These are phyloP conservation scores for Drosophila fuyamai DNA, from an alignment of 1,140 invertebrate genomes.

Conservation along the genomic window DNA sequence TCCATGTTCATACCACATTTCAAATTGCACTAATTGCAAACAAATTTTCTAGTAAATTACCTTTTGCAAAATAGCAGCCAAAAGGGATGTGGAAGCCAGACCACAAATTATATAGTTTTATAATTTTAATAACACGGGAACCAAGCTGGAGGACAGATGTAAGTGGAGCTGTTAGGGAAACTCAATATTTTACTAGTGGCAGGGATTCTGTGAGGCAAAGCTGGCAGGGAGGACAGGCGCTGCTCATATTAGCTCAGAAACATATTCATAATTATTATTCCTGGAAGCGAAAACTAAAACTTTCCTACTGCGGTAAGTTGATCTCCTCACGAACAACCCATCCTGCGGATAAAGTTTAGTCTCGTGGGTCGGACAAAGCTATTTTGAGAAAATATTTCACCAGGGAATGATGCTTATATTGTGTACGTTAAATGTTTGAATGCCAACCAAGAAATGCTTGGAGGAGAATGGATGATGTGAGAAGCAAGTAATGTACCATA, in stretches of 20 bases:
- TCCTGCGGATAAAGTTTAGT: slow-evolving; percentile 43
- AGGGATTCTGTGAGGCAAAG: slow-evolving; percentile 8
- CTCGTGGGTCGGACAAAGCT: slow-evolving; percentile 26
- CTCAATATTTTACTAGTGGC: slow-evolving; percentile 15
- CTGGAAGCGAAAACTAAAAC: slow-evolving; percentile 65
- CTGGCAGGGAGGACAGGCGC: not conserved
- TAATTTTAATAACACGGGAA: slow-evolving; percentile 72
- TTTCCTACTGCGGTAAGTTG: slow-evolving; percentile 19
- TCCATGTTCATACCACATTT: slow-evolving; percentile 47
- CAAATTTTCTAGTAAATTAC: slow-evolving; percentile 83
- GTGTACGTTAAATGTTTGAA: slow-evolving; percentile 35
- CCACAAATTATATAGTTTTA: slow-evolving; percentile 74
- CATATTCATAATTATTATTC: slow-evolving; percentile 82
- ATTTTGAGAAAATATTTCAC: slow-evolving; percentile 31
- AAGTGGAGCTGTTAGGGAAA: not conserved
- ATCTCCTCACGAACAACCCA: slow-evolving; percentile 2
- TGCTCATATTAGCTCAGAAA: slow-evolving; percentile 46
- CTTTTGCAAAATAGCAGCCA: slow-evolving; percentile 63
- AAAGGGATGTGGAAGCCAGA: slow-evolving; percentile 25
- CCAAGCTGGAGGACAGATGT: slow-evolving; percentile 38
- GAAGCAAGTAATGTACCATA: not conserved
- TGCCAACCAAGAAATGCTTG: slow-evolving; percentile 18
- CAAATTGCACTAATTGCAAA: slow-evolving; percentile 82
- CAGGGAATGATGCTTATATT: slow-evolving; percentile 15
- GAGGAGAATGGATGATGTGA: not conserved